phyloP scores from a whole-genome alignment of 2,113 vertebrate genomes.

The Sula dactylatra region DNA sequence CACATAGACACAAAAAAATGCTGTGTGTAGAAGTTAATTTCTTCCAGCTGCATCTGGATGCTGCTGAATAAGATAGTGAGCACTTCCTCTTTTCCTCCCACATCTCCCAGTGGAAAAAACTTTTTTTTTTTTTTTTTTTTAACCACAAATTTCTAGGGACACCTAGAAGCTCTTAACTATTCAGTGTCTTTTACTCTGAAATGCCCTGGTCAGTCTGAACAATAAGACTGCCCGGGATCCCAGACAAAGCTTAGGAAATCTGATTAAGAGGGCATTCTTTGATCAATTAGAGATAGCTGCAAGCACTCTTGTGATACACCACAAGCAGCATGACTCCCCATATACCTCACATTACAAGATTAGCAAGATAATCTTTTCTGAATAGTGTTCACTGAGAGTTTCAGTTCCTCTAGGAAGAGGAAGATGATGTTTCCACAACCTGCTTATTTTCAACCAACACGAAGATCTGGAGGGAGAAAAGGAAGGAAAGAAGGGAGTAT shows the following conservation, averaged over 20 bases:
- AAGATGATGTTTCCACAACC: conserved; percentile 3
- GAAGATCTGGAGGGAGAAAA: neutral
- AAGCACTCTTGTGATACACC: conserved; percentile 1
- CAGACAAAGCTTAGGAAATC: neutral
- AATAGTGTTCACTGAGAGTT: conserved; percentile 2
- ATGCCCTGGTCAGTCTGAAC: neutral
- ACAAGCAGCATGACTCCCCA: neutral
- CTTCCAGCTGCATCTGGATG: conserved; percentile 50
- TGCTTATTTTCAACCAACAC: conserved; percentile 2
- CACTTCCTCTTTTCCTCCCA: conserved; percentile 29
- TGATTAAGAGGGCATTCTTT: conserved; percentile 42
- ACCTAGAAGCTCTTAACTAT: conserved; percentile 15
- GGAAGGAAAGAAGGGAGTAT: neutral
- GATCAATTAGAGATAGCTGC: conserved; percentile 48
- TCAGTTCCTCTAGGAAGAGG: neutral
- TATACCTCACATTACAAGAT: conserved; percentile 28
- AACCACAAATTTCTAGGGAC: conserved; percentile 11
- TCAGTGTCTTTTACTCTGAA: neutral
- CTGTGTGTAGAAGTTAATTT: conserved; percentile 39
- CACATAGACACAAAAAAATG: conserved; percentile 21
- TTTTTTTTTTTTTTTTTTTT: neutral
- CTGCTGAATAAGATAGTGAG: conserved; percentile 33
- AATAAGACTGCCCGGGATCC: neutral
- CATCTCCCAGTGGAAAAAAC: neutral
- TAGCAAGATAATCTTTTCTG: conserved; percentile 31